A percentile compares a stretch with the other conserved stretches of the same genome.
phyloP scores from a whole-genome alignment of 2,888 invertebrate genomes.

The Ligdia adustata region DNA sequence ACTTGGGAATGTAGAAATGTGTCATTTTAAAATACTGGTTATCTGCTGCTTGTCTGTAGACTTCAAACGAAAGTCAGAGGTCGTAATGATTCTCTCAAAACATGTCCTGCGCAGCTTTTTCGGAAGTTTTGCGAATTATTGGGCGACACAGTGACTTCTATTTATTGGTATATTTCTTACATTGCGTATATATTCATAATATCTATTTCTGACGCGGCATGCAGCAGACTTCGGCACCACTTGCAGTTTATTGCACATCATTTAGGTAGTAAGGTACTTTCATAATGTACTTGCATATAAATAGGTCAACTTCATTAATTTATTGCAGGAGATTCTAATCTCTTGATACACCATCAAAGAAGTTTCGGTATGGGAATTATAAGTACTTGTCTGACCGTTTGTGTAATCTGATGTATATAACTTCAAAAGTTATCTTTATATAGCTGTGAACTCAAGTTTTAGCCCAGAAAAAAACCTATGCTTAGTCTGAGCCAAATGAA shows the following conservation, averaged over 20 bases:
- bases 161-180: constrained; percentile 9
- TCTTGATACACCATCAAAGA: constrained; percentile 14
- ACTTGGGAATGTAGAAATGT: constrained; percentile 7
- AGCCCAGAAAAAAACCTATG: no score
- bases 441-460: no score
- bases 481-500: no score
- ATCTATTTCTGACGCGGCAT: constrained; percentile 37
- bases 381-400: no score
- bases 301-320: constrained; percentile 14
- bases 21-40: constrained; percentile 4
- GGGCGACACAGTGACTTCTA: constrained; percentile 4
- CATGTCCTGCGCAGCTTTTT: no score
- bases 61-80: no score
- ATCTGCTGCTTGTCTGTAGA: not conserved
- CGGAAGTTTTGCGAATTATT: not conserved
- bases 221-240: constrained; percentile 41
- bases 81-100: no score
- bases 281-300: constrained; percentile 28
- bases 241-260: constrained; percentile 49
- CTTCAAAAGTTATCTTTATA: no score
- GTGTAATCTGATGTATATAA: no score
- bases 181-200: constrained; percentile 24
- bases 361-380: constrained; percentile 2
- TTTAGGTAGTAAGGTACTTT: constrained; percentile 37
- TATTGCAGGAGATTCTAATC: constrained; percentile 10